phyloP scores from a whole-genome alignment of 2,797 vertebrate genomes.

The Melanotaenia boesemani region DNA sequence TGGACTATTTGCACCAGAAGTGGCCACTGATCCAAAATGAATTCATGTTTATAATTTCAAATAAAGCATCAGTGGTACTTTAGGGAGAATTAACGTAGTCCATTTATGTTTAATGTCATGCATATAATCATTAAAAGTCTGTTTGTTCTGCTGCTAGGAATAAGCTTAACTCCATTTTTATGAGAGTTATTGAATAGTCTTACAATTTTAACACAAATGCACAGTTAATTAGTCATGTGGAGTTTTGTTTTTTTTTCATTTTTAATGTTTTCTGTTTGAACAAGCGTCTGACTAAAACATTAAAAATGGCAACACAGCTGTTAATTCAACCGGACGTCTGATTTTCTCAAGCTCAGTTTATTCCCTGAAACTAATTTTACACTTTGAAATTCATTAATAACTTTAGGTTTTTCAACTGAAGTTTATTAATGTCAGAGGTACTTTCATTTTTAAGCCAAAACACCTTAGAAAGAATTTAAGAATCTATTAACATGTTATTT shows the following conservation, averaged over 20 bases:
- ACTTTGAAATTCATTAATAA: neutral
- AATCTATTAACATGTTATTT: too few relatives aligned
- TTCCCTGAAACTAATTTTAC: neutral
- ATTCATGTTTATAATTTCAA: conserved; percentile 27
- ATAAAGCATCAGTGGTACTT: neutral
- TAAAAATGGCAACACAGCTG: neutral
- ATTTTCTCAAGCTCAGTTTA: neutral
- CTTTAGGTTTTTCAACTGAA: too few relatives aligned
- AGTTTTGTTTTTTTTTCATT: neutral
- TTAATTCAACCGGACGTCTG: neutral
- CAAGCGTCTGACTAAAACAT: neutral
- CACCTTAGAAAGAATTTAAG: neutral
- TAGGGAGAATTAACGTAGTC: neutral
- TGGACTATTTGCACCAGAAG: conserved; percentile 3
- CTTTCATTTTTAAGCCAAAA: too few relatives aligned
- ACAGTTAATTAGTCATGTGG: neutral
- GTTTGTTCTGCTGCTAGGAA: neutral
- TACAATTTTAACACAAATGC: too few relatives aligned
- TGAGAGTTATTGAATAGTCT: too few relatives aligned
- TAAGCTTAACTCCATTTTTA: too few relatives aligned
- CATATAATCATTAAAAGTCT: neutral
- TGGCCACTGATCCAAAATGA: conserved; percentile 3
- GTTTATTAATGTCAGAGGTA: too few relatives aligned
- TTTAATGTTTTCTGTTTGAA: neutral
- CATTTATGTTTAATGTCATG: neutral